Base-by-base conservation (phyloP, 1,140 invertebrate species). In the Subanguina moxae region DNA sequence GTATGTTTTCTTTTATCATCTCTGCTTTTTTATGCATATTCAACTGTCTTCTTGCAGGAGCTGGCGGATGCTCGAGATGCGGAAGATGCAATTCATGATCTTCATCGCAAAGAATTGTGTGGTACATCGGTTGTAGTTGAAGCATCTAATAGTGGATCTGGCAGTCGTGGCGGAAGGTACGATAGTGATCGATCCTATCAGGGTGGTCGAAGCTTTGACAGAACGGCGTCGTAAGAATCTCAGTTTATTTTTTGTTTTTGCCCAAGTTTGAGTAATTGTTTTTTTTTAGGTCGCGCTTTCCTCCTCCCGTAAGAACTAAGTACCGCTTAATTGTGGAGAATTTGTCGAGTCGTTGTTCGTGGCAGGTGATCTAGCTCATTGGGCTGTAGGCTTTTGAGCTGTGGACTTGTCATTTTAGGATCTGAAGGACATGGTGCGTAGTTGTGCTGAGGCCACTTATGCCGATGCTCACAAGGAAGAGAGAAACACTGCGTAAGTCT, bases 391-490 rank as follows among this genome's bases (percentile, higher is more conserved):
- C 32, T 38, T 3, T 38, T 38, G 3, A 38, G 32, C 11, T 38
- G 32, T 11, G 3, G 3, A 5, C 3, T 5, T 38, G 32, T 38
- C 32, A 11, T 52, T 76, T 68, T 86, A 95, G 93, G 95, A 98
- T 85, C 87, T 98, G 82, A 98, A 98, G 87, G 95, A 98, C 87
- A 94, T 93, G 83, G 97, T 98, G 94, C 89, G 95, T 82, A 91
- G 95, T 80, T 94, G 94, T 65, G 94, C 23, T 25, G 94, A 97
- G 87, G 94, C 97, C 3, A 97, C 94, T 43, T 98, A 96, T 84
- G 95, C 95, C 74, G 94, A 98, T 89, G 94, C 94, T 19, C 94
- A 97, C 82, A 95, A 96, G 83, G 90, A 93, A 80, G 88, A 90
- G 62, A 88, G 90, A 76, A 96, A 97, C 87, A 93, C 97, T 88